Conservation (phyloP, 2,113 vertebrate genomes). For the Gasterosteus nipponicus region DNA sequence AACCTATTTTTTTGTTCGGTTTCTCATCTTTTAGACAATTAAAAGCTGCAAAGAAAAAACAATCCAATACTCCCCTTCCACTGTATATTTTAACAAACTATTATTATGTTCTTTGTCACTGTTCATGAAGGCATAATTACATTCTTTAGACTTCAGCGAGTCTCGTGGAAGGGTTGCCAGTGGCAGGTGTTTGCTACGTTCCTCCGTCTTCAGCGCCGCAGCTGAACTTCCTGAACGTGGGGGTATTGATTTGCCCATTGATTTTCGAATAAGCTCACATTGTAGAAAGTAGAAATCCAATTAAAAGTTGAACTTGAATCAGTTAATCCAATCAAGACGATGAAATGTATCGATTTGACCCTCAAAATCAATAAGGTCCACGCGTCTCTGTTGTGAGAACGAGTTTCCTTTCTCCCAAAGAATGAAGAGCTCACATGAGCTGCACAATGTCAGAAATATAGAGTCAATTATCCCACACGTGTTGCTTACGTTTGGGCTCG, state of each 20-base stretch:
- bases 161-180: not conserved
- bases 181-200: slow-evolving; percentile 55
- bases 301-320: slow-evolving; percentile 77
- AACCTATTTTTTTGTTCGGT: not conserved
- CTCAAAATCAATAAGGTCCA: slow-evolving; percentile 76
- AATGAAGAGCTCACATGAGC: not conserved
- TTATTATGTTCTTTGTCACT: not conserved
- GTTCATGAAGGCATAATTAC: slow-evolving; percentile 9
- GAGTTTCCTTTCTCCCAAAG: slow-evolving; percentile 38
- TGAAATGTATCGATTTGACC: slow-evolving; percentile 75
- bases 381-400: not conserved
- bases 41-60: not conserved
- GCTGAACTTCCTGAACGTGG: slow-evolving; percentile 59
- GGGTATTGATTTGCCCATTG: slow-evolving; percentile 80
- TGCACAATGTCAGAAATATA: not conserved
- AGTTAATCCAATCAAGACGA: slow-evolving; percentile 79
- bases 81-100: not conserved
- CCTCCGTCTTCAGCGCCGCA: slow-evolving; percentile 27
- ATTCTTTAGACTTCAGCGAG: slow-evolving; percentile 22
- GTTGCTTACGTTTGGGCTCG: not conserved
- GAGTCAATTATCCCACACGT: not conserved
- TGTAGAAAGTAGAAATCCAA: slow-evolving; percentile 81
- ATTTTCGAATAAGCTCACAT: slow-evolving; percentile 76
- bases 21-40: not conserved
- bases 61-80: not conserved